Base-by-base conservation (phyloP, 2,888 invertebrate species). In the Monoplex corrugatus region DNA sequence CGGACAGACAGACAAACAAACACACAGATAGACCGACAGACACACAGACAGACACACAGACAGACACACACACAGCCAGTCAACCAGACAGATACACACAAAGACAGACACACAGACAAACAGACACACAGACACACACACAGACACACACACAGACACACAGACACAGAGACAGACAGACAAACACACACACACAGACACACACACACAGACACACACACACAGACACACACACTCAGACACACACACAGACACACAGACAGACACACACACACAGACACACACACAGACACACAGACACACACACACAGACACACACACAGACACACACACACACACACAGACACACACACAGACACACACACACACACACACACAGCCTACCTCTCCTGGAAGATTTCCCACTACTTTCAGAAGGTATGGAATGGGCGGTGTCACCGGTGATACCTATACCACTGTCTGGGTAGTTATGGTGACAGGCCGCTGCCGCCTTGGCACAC, bases 391-490 rank as follows among this genome's bases (percentile, higher is more conserved):
- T 85, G n/a, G 90, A 90, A 50, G 91, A 90, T 78, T 91, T 91
- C 13, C 92, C 90, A 90, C 93, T 94, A 82, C 92, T 93, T 28
- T 93, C 93, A n/a, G 94, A 94, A 78, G 93, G 92, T 78, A 94
- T 89, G 23, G 94, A 94, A 16, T 92, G 92, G 5, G 92, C 91
- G n/a, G 90, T 91, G 78, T 95, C 94, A 63, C 91, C 92, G 0
- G 93, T 89, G 94, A 95, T 94, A 8, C 95, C 94, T 16, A 95
- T 94, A 6, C 95, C 95, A 90, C 95, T 95, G 92, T 95, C 95
- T 0, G 95, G 95, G 91, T 95, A 95, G 88, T 93, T 94, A 87
- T 94, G 93, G 85, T 89, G 86, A n/a, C 32, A 92, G 87, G 28
- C 93, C 92, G 86, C 86, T 23, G 72, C 86, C 45, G 94, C 93